Base-by-base conservation (phyloP, 2,888 invertebrate genomes). In the Hydriomena furcata region DNA sequence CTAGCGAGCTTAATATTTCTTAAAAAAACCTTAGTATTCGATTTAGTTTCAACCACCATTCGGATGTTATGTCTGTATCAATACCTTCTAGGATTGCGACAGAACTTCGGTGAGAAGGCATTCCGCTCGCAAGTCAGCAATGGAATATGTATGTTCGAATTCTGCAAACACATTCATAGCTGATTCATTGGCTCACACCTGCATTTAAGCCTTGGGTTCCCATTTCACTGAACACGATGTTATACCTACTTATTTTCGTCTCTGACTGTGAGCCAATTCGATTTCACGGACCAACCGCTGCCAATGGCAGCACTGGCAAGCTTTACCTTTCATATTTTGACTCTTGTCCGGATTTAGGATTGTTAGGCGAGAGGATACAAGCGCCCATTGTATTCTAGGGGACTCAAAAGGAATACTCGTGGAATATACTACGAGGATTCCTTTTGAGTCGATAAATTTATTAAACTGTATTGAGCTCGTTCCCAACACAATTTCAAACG, bases 241-340 rank as follows among this genome's bases (percentile, higher is more conserved):
- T 70, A 71, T 73, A 78, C 65, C 68, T 76, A 72, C 79, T 81
- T 87, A 87, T 88, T 88, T 87, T 82, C 72, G 84, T 82, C 76
- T 73, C 82, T 84, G 87, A 84, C 79, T 79, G 79, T 73, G 76
- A 79, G 85, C 89, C 88, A 86, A 88, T 82, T 85, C 83, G 81
- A 87, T 88, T 85, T 84, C 82, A 84, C 77, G 83, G 77, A 68
- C 73, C 79, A 70, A 65, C 70, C 73, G 76, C 65, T 80, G 80
- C 73, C 82, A 81, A 77, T 79, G 76, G 76, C 72, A 74, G 74
- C 73, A 66, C 61, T 65, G 61, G 56, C 66, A 61, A 63, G 60
- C 53, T 57, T 72, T 64, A 65, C 62, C 68, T 76, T 70, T 72
- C 66, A 71, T 69, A 69, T 67, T 66, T 60, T 54, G 55, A 44